Conservation (phyloP, 2,797 vertebrate species). For the Halcyon chelicuti region DNA sequence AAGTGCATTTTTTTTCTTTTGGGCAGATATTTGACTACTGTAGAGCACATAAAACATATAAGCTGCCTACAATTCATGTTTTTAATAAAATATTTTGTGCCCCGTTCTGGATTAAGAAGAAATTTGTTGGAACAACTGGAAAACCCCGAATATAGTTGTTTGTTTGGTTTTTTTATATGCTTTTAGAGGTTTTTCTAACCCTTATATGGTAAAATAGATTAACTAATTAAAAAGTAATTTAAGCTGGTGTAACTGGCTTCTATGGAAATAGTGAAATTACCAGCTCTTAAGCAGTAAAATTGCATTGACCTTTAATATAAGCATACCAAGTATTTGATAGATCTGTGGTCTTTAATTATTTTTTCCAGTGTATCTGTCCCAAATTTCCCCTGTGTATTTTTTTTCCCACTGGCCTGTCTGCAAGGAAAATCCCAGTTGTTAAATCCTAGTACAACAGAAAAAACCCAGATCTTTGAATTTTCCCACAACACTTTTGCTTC, state of each 20-base stretch:
- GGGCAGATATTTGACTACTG: slow-evolving; percentile 23
- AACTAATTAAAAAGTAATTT: background rate
- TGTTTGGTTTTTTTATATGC: background rate
- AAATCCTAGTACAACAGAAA: background rate
- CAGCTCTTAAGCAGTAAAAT: background rate
- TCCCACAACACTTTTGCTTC: slow-evolving; percentile 19
- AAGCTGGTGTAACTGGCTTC: background rate
- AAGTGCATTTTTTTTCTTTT: background rate
- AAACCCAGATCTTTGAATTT: background rate
- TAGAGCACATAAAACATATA: background rate
- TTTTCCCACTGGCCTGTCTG: background rate
- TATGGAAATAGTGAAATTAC: background rate
- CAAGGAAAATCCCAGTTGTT: background rate
- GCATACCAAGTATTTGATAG: background rate
- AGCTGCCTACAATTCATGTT: background rate
- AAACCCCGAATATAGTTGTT: background rate
- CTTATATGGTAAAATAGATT: background rate
- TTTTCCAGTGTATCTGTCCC: background rate
- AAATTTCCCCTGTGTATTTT: background rate
- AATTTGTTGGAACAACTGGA: background rate
- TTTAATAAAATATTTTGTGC: background rate
- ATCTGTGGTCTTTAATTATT: background rate
- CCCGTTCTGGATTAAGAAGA: background rate
- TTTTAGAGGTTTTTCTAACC: background rate
- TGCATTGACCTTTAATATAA: background rate